Percentiles rank a stretch among this genome's conserved stretches.
phyloP scores from a whole-genome alignment of 2,113 vertebrate species.

The Chloebia gouldiae region DNA sequence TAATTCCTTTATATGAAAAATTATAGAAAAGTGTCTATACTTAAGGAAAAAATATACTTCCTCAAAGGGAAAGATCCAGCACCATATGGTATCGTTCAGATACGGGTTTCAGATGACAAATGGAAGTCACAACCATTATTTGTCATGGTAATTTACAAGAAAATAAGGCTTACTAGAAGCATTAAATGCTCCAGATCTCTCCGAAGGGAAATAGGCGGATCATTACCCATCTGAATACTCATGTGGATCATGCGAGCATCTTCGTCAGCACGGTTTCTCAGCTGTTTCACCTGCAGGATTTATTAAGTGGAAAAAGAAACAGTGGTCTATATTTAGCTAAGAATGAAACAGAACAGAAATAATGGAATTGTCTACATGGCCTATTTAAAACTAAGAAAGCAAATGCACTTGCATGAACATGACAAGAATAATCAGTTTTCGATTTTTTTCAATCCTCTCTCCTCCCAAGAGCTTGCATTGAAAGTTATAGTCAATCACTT shows the following conservation, averaged over 20 bases:
- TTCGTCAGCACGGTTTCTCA: slow-evolving; percentile 95
- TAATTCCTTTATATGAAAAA: background rate
- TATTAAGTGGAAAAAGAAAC: background rate
- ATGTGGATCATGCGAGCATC: slow-evolving; percentile 95
- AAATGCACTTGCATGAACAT: background rate
- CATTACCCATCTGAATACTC: slow-evolving; percentile 93
- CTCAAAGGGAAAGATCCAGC: background rate
- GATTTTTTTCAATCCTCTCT: background rate
- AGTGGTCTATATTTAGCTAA: background rate
- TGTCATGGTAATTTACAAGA: background rate
- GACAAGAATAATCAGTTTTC: background rate
- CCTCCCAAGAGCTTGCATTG: background rate
- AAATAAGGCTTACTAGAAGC: slow-evolving; percentile 82
- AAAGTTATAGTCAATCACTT: background rate
- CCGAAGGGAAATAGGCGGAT: slow-evolving; percentile 86
- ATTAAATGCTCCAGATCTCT: slow-evolving; percentile 94
- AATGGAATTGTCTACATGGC: background rate
- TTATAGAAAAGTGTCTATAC: background rate
- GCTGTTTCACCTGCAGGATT: slow-evolving; percentile 88
- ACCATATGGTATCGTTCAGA: background rate
- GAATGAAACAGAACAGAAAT: background rate
- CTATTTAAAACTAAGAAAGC: background rate
- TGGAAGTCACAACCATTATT: background rate
- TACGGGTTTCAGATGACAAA: background rate
- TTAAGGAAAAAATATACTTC: background rate